Evolutionary conservation across 1,140 invertebrate genomes (phyloP).

Genomic region (Dreissena rostriformis): DNA sequence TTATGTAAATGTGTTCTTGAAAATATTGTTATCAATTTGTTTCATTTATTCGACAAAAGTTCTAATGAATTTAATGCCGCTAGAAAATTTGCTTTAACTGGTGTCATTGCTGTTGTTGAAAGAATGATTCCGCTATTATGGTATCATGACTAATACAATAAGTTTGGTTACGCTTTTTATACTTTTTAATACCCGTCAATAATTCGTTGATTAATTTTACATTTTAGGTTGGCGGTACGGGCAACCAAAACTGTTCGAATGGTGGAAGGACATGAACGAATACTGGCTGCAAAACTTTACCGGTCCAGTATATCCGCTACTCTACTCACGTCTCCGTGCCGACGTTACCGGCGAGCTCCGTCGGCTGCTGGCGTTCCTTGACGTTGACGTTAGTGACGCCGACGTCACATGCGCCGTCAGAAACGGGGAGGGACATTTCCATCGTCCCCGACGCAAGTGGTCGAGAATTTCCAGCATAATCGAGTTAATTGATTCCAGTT

Average conservation of each 20-base stretch:
- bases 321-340: background rate
- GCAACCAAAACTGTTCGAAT: background rate
- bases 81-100: background rate
- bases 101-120: background rate
- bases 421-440: constrained; percentile 25
- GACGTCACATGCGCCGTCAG: constrained; percentile 25
- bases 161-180: background rate
- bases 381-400: background rate
- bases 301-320: constrained; percentile 16
- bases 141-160: background rate
- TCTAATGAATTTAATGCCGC: no score
- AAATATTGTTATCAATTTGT: no score
- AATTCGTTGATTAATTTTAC: background rate
- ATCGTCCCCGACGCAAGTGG: constrained; percentile 1
- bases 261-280: constrained; percentile 12
- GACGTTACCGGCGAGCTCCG: background rate
- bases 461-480: background rate
- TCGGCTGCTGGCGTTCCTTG: background rate
- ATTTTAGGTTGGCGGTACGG: constrained; percentile 4
- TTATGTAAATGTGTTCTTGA: no score
- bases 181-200: background rate
- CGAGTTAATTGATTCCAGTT: background rate
- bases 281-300: constrained; percentile 1
- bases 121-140: background rate
- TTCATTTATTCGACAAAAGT: no score